These are phyloP conservation scores for Drosophila nasuta DNA, from an alignment of 1,140 invertebrate species.

Conservation along the genomic window DNA sequence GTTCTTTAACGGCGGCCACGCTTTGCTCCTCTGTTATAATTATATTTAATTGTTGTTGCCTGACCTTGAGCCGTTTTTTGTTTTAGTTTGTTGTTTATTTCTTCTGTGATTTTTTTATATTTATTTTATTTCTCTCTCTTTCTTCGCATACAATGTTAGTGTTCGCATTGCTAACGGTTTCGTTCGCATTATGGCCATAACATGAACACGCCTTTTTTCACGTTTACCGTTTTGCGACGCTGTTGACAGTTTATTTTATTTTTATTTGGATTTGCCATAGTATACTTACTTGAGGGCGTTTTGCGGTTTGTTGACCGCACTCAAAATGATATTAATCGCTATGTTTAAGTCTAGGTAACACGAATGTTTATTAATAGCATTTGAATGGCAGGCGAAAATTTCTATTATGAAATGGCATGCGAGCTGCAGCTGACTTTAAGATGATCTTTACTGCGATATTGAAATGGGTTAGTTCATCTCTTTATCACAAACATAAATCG, in stretches of 20 bases:
- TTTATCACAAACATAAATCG: no score
- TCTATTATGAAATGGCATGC: not conserved
- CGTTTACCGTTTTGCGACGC: slow-evolving; percentile 24
- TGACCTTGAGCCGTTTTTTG: slow-evolving; percentile 75
- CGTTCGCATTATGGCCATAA: slow-evolving; percentile 38
- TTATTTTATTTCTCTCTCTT: slow-evolving; percentile 22
- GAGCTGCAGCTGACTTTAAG: not conserved
- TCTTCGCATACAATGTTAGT: slow-evolving; percentile 42
- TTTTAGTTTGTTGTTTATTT: slow-evolving; percentile 8
- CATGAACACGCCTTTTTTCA: slow-evolving; percentile 11
- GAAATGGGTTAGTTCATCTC: no score
- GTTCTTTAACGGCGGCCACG: slow-evolving; percentile 51
- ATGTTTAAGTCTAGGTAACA: not conserved
- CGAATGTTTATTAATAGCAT: not conserved
- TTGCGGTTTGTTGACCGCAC: slow-evolving; percentile 48
- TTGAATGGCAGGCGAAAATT: no score
- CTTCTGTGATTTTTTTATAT: not conserved
- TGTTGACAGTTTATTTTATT: slow-evolving; percentile 37
- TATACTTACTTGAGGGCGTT: slow-evolving; percentile 9
- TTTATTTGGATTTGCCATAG: not conserved
- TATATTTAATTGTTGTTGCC: slow-evolving; percentile 70
- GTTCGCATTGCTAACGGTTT: slow-evolving; percentile 57
- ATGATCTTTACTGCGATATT: no score
- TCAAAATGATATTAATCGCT: slow-evolving; percentile 1
- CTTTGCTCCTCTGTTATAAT: slow-evolving; percentile 66